Base-by-base conservation (phyloP, 35 echinoderm and acorn worm species). In the Strongylocentrotus purpuratus region DNA sequence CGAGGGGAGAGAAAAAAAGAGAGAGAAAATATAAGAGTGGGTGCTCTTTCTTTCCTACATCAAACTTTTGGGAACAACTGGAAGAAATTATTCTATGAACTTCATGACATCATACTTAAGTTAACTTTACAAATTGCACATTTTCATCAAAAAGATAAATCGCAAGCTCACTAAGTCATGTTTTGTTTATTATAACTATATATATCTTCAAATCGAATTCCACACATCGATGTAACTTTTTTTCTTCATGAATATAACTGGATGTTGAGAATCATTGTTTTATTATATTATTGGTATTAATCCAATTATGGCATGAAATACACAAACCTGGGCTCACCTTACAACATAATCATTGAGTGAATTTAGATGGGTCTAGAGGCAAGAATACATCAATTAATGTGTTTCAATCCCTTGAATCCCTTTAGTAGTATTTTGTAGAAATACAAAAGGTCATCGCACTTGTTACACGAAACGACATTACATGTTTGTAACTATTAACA, bases 61-160 rank as follows among this genome's bases (percentile, higher is more conserved):
- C 28, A 55, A 55, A 2, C 2, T 10, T 55, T 10, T 6, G 15
- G 50, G 50, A 15, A 41, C 35, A 55, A 12, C 15, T 55, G 7
- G 7, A 55, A 55, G 50, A 55, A 22, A 78, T 28, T 78, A 78
- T 28, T 28, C 28, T n/a, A n/a, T 22, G 65, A 4, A 28, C 7
- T 78, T 18, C 18, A 78, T 78, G 20, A 22, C 5, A 78, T 1
- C 65, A 78, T 78, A n/a, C 7, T 78, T 78, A 59, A 14, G 52
- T 59, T 78, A 55, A 55, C 65, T 78, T 28, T 78, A 78, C 65
- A 78, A 78, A 78, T 78, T 78, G 65, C 65, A 78, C 65, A 78
- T 78, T 78, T 78, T n/a, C 20, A 78, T 78, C 20, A 78, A 28
- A 78, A 78, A 22, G 65, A 78, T n/a, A 78, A 28, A 28, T n/a